Evolutionary conservation across 2,113 vertebrate species (phyloP), one percentile per base, ranked within the genome.

Genomic region (Prionailurus viverrinus): DNA sequence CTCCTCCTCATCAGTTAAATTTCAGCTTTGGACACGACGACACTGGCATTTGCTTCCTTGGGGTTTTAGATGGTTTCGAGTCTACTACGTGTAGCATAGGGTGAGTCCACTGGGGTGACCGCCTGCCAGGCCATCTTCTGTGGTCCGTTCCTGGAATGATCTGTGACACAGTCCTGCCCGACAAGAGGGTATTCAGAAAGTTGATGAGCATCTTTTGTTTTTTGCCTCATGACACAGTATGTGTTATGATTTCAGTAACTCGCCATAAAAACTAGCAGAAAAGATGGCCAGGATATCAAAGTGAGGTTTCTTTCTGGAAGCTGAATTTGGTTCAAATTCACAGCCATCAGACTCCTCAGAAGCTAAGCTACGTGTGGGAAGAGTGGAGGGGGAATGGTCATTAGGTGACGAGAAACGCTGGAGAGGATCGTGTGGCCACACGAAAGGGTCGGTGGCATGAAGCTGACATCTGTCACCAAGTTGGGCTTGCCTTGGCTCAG

Each of bases 91-190:
- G 33, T 13, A 53, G 5, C 33, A 12, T 3, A 68, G 23, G 15
- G 53, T 33, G 61, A 61, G 63, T 23, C 31, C 27, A 8, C 9
- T 15, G 48, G 39, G 51, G 66, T 4, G 25, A 29, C n/a, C 23
- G 1, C 15, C 14, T 0, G 4, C 27, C 0, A 29, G 33, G 39
- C 31, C 14, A 1, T 53, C 36, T 4, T 14, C 65, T 15, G 7
- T 1, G 1, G 53, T 8, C 31, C 90, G 33, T 61, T 51, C 31
- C 23, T 13, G 7, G 23, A 51, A 53, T 16, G 45, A 25, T 23
- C 21, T 15, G 65, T 12, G 55, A 41, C 41, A 8, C 2, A 16
- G 31, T 23, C 1, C 6, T 11, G 25, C 6, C n/a, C 45, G 71
- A n/a, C 19, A 51, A 48, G 33, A 33, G 14, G 33, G 79, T 23